Evolutionary conservation across 35 echinoderm and acorn worm genomes (phyloP).

Genomic region (Apostichopus japonicus): DNA sequence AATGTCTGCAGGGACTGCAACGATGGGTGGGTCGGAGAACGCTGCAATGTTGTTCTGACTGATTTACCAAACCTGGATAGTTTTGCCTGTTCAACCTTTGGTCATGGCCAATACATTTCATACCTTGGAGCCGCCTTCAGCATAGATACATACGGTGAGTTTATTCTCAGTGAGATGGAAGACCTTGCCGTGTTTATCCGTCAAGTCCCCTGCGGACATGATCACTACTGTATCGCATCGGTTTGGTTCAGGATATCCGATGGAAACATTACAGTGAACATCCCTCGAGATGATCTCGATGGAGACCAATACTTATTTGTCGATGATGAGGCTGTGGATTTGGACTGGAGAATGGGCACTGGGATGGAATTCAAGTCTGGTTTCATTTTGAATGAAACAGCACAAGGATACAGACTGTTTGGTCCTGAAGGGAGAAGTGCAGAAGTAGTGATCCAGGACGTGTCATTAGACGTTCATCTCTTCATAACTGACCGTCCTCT

Average conservation of each 20-base stretch:
- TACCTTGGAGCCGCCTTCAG: slow-evolving; percentile 79
- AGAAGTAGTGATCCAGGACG: slow-evolving; percentile 32
- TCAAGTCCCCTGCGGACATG: slow-evolving; percentile 69
- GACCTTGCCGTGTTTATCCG: slow-evolving; percentile 63
- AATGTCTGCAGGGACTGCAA: slow-evolving; percentile 61
- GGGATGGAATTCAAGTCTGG: slow-evolving; percentile 49
- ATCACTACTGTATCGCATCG: slow-evolving; percentile 59
- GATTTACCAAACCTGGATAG: slow-evolving; percentile 6
- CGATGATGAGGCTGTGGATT: slow-evolving; percentile 44
- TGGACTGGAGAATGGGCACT: slow-evolving; percentile 17
- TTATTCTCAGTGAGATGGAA: slow-evolving; percentile 42
- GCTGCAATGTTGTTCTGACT: slow-evolving; percentile 58
- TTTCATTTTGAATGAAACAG: slow-evolving; percentile 41
- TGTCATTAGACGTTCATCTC: slow-evolving; percentile 64
- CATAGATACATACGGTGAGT: slow-evolving; percentile 75
- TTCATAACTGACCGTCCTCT: not conserved
- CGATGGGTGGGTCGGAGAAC: slow-evolving; percentile 61
- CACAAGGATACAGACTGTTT: slow-evolving; percentile 37
- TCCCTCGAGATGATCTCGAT: slow-evolving; percentile 41
- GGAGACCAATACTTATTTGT: slow-evolving; percentile 40
- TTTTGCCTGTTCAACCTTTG: slow-evolving; percentile 66
- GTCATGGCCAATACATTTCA: slow-evolving; percentile 77
- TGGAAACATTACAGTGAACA: slow-evolving; percentile 59
- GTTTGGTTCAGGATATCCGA: slow-evolving; percentile 67
- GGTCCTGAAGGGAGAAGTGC: slow-evolving; percentile 37